phyloP scores from a whole-genome alignment of 1,140 invertebrate species.

The Nylanderia fulva region DNA sequence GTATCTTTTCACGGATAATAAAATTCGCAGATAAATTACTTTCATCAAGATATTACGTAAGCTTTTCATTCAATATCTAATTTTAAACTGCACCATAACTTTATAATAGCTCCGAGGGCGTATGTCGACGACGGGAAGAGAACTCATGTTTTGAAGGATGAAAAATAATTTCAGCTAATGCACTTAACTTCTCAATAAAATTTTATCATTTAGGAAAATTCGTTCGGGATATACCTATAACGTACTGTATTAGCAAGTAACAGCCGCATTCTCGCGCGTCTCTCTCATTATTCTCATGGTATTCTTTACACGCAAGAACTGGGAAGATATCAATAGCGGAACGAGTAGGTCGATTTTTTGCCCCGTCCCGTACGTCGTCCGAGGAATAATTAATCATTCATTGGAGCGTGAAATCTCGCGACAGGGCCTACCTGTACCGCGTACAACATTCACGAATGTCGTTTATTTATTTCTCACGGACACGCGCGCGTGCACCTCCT shows the following conservation, averaged over 20 bases:
- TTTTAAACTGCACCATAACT: neutral
- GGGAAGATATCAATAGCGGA: conserved; percentile 10
- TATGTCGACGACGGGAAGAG: neutral
- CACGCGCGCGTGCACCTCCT: neutral
- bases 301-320: neutral
- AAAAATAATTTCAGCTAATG: neutral
- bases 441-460: conserved; percentile 1
- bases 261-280: neutral
- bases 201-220: neutral
- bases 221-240: neutral
- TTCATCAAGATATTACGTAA: conserved; percentile 3
- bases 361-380: neutral
- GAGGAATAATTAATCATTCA: conserved; percentile 38
- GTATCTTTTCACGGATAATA: neutral
- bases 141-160: neutral
- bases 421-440: neutral
- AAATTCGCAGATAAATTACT: neutral
- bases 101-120: neutral
- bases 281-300: conserved; percentile 39
- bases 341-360: conserved; percentile 11
- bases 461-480: conserved; percentile 39
- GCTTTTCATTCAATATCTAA: neutral
- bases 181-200: neutral
- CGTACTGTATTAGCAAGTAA: neutral
- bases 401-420: conserved; percentile 43